phyloP scores from a whole-genome alignment of 2,888 invertebrate species.

The Callosobruchus maculatus region DNA sequence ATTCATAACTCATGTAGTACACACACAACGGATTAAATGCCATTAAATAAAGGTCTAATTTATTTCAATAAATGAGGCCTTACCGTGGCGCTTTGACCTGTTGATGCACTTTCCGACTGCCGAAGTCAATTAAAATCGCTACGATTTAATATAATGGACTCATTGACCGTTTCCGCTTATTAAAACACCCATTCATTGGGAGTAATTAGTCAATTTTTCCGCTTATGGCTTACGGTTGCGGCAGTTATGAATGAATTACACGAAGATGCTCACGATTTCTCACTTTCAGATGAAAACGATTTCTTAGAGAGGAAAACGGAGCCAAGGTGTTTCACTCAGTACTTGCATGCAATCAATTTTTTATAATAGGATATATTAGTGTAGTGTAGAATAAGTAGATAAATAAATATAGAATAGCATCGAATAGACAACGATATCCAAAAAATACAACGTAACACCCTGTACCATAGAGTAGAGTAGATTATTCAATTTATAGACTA shows the following conservation, averaged over 20 bases:
- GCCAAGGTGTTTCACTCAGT: no score
- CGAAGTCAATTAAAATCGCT: conserved; percentile 5
- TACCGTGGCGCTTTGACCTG: not conserved
- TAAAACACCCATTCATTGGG: not conserved
- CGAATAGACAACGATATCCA: no score
- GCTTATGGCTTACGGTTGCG: not conserved
- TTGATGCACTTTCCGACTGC: not conserved
- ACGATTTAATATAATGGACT: conserved; percentile 1
- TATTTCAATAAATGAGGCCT: not conserved
- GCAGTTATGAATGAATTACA: not conserved
- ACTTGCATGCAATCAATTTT: no score
- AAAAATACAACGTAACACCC: no score
- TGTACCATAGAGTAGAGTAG: no score
- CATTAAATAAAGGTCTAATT: not conserved
- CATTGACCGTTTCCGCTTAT: conserved; percentile 8
- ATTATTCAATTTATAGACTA: no score
- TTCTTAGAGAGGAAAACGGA: not conserved
- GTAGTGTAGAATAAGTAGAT: no score
- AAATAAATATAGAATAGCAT: no score
- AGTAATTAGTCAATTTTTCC: not conserved
- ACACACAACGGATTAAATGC: not conserved
- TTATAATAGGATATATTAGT: no score
- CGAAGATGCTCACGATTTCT: not conserved
- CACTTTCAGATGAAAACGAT: not conserved
- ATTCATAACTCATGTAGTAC: not conserved